phyloP scores from a whole-genome alignment of 2,113 vertebrate genomes.

The Rhodinocichla rosea region DNA sequence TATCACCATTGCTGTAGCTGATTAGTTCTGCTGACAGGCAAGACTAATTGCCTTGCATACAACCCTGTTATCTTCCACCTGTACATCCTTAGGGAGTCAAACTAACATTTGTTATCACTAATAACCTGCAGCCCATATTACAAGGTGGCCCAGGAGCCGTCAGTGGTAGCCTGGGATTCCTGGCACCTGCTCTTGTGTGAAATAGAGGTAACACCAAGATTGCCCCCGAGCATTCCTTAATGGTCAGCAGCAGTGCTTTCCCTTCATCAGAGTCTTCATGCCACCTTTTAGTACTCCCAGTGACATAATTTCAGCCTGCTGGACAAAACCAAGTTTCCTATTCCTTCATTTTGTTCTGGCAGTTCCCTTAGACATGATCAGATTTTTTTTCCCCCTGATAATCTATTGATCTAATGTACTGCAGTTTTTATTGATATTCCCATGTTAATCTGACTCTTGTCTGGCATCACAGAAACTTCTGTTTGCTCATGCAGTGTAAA shows the following conservation, averaged over 20 bases:
- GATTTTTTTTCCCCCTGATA: not conserved
- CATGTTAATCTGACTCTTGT: not conserved
- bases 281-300: not conserved
- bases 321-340: not conserved
- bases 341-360: not conserved
- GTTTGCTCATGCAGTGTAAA: slow-evolving; percentile 20
- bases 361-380: not conserved
- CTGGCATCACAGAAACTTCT: not conserved
- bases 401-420: slow-evolving; percentile 1
- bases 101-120: not conserved
- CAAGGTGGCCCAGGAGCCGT: not conserved
- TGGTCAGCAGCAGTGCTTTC: not conserved
- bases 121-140: not conserved
- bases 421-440: slow-evolving; percentile 13
- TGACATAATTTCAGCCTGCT: not conserved
- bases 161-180: not conserved
- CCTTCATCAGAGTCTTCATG: not conserved
- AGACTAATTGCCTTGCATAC: not conserved
- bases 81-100: not conserved
- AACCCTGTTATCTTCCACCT: not conserved
- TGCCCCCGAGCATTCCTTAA: accelerated
- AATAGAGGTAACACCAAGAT: not conserved
- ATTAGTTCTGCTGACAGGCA: not conserved
- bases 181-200: not conserved
- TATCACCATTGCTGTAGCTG: not conserved